A percentile compares a stretch with the other conserved stretches of the same genome.
phyloP scores from a whole-genome alignment of 35 echinoderm and acorn worm species.

The Ophioderma brevispina region DNA sequence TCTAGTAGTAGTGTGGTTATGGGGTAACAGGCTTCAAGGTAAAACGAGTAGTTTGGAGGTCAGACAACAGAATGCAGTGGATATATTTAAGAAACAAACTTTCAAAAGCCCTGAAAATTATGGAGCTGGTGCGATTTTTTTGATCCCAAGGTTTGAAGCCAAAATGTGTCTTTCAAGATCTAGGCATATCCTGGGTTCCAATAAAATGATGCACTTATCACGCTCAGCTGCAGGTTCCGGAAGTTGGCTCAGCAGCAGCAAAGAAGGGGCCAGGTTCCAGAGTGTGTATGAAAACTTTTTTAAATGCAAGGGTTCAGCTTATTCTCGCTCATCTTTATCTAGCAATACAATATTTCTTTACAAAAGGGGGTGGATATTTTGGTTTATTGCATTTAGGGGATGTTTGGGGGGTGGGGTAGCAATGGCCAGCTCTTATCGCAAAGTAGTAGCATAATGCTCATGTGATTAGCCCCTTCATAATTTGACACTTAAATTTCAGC shows the following conservation, averaged over 20 bases:
- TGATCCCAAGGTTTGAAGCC: background rate
- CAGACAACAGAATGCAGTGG: slow-evolving; percentile 25
- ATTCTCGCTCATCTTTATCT: background rate
- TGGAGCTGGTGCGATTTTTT: slow-evolving; percentile 3
- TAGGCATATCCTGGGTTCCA: background rate
- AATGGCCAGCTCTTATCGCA: background rate
- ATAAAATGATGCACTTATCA: too few species aligned
- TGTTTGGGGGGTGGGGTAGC: background rate
- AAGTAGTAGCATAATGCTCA: slow-evolving; percentile 17
- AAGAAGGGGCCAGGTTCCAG: background rate
- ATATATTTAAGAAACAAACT: background rate
- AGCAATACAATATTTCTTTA: background rate
- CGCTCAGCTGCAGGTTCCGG: slow-evolving; percentile 26
- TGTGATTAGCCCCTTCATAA: slow-evolving; percentile 6
- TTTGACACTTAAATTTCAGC: background rate
- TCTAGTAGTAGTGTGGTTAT: background rate
- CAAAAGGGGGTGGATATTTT: background rate
- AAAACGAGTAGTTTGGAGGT: background rate
- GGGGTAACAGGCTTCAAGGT: background rate
- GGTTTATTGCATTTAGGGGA: background rate
- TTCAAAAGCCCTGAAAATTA: background rate
- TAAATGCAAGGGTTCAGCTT: background rate
- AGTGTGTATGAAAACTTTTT: background rate
- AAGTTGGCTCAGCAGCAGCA: background rate
- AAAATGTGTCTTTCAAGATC: slow-evolving; percentile 19